phyloP scores from a whole-genome alignment of 1,140 invertebrate species.

The Stratiolaelaps scimitus region DNA sequence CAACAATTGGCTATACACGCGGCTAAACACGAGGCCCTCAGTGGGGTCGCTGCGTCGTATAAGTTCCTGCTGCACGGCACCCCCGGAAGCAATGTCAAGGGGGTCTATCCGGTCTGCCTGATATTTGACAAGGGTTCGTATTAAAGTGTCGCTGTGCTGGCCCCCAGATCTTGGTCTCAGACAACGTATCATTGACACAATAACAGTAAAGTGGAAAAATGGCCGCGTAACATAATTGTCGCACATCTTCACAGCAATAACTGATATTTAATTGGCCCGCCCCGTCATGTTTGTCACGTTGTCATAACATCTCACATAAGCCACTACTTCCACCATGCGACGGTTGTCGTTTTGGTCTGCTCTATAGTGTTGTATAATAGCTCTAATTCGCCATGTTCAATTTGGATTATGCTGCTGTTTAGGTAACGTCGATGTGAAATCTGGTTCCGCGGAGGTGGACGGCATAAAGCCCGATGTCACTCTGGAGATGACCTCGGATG shows the following conservation, averaged over 20 bases:
- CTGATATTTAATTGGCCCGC: too few relatives aligned
- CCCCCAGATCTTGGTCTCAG: too few relatives aligned
- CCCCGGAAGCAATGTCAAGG: slow-evolving; percentile 11
- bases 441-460: slow-evolving; percentile 3
- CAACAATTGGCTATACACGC: slow-evolving; percentile 24
- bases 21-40: slow-evolving; percentile 7
- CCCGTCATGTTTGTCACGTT: too few relatives aligned
- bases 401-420: neutral
- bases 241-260: too few relatives aligned
- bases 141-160: neutral
- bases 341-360: too few relatives aligned
- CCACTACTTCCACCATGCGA: too few relatives aligned
- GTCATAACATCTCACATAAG: too few relatives aligned
- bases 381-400: neutral
- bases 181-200: too few relatives aligned
- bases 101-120: slow-evolving; percentile 13
- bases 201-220: too few relatives aligned
- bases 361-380: neutral
- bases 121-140: slow-evolving; percentile 4
- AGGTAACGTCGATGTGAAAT: slow-evolving; percentile 28
- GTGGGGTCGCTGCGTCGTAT: neutral
- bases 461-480: slow-evolving; percentile 17
- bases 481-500: slow-evolving; percentile 19
- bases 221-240: too few relatives aligned
- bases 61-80: slow-evolving; percentile 17